Evolutionary conservation across 2,113 vertebrate species (phyloP).

Genomic region (Camelus bactrianus): DNA sequence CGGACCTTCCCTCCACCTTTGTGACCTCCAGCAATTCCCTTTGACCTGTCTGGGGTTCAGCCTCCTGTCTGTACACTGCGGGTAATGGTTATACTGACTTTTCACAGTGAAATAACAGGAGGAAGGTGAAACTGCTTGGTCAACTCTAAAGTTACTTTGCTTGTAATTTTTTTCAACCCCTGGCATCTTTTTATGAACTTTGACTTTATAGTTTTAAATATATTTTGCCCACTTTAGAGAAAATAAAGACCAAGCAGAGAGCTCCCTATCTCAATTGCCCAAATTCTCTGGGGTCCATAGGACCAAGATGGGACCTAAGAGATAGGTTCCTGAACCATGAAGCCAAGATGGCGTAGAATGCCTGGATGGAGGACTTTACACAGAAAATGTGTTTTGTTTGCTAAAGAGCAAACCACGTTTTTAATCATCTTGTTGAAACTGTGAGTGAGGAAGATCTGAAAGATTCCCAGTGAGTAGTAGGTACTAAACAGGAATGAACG

Average conservation of each 20-base stretch:
- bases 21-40: background rate
- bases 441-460: background rate
- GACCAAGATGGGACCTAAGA: background rate
- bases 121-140: background rate
- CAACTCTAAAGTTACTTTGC: background rate
- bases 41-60: background rate
- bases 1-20: background rate
- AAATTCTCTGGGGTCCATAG: background rate
- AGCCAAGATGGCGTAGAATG: background rate
- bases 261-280: background rate
- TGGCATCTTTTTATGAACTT: background rate
- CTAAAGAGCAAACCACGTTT: background rate
- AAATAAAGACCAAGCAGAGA: background rate
- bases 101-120: background rate
- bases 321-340: background rate
- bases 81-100: background rate
- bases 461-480: background rate
- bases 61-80: background rate
- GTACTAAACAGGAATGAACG: accelerated
- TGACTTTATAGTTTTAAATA: background rate
- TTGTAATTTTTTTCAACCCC: background rate
- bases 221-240: background rate
- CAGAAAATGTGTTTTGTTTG: background rate
- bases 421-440: background rate
- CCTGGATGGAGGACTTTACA: background rate